Base-by-base conservation (phyloP, 2,888 invertebrate species). In the Cheilosia scutellata region DNA sequence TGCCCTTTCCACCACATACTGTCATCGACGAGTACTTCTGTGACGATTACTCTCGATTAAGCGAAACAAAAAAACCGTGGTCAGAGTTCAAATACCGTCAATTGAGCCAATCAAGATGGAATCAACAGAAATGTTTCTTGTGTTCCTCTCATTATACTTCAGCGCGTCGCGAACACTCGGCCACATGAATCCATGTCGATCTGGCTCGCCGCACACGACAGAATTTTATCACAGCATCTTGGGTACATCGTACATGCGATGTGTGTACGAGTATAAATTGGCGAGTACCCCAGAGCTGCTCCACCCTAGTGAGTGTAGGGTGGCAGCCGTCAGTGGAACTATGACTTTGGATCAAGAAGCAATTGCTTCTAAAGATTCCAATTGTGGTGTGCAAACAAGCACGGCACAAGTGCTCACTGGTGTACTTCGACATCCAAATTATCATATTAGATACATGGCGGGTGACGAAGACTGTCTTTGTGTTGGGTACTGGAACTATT, bases 51-150 rank as follows among this genome's bases (percentile, higher is more conserved):
- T 84, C 87, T 88, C 88, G 88, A 88, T 88, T 88, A 88, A 88
- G 79, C 87, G 76, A 84, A 87, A 83, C 76, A 84, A 76, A 77
- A 84, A 77, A 70, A 65, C 60, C 51, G 76, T 78, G 91, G 91
- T 92, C 92, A 92, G 90, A 92, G 92, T 92, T 92, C 92, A 92
- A 92, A 91, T 92, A 91, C 90, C 90, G 90, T 90, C 92, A 92
- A 92, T 92, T 92, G 91, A 92, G 92, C 91, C 92, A 92, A 92
- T 92, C 92, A 92, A 92, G 89, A 76, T 88, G 87, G 87, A 86
- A 87, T 88, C 88, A 88, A 88, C 84, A 88, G 76, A 88, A 88
- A 82, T 87, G 86, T 71, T 77, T 82, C 86, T 86, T 89, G 88
- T 88, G 87, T 77, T 82, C 83, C 87, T 86, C 88, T 77, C 72